phyloP scores from a whole-genome alignment of 2,888 invertebrate species.

The Cyclophora punctaria region DNA sequence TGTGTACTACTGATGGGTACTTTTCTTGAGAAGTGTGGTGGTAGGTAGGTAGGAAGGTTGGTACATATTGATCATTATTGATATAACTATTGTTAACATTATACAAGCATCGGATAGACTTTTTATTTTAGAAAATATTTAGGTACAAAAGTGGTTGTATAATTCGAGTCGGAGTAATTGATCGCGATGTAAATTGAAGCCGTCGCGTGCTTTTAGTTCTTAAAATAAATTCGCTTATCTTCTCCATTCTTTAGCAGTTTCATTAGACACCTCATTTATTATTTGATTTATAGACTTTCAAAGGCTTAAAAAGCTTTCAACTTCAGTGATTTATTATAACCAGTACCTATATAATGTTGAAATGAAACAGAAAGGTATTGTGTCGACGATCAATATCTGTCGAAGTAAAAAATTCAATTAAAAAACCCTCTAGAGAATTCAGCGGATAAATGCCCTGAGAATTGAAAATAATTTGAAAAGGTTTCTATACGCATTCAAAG shows the following conservation, averaged over 20 bases:
- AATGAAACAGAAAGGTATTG: slow-evolving; percentile 61
- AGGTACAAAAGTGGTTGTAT: too few relatives aligned
- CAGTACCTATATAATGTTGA: slow-evolving; percentile 48
- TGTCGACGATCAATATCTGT: slow-evolving; percentile 63
- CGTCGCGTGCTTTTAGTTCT: slow-evolving; percentile 7
- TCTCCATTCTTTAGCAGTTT: slow-evolving; percentile 27
- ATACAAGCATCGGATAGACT: too few relatives aligned
- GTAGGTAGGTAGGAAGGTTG: too few relatives aligned
- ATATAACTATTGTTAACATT: too few relatives aligned
- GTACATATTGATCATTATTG: too few relatives aligned
- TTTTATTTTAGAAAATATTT: too few relatives aligned
- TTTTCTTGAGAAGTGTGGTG: too few relatives aligned
- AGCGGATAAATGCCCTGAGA: slow-evolving; percentile 56
- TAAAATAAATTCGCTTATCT: slow-evolving; percentile 1
- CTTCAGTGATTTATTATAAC: slow-evolving; percentile 60
- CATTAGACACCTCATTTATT: slow-evolving; percentile 41
- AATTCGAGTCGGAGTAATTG: too few relatives aligned
- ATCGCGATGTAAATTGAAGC: background rate
- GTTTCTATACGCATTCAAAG: slow-evolving; percentile 42
- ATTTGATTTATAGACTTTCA: slow-evolving; percentile 54
- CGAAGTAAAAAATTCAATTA: slow-evolving; percentile 64
- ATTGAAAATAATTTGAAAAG: slow-evolving; percentile 61
- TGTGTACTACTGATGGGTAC: too few relatives aligned
- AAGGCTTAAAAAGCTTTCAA: slow-evolving; percentile 56
- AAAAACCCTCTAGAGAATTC: slow-evolving; percentile 48